phyloP scores from a whole-genome alignment of 1,140 invertebrate genomes.

The Lasaia peninsularis region DNA sequence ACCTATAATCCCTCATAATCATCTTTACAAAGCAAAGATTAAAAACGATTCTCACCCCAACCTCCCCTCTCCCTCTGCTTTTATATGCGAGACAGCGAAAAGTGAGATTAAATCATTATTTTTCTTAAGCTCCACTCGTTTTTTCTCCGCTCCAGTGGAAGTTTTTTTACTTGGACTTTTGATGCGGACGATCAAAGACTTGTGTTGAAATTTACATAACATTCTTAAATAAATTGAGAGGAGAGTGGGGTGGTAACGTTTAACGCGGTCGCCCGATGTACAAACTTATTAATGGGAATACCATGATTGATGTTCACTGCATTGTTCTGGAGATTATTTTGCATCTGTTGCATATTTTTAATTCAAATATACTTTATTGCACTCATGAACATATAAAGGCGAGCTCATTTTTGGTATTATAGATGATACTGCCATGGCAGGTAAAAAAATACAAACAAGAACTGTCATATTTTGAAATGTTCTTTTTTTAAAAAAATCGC shows the following conservation, averaged over 20 bases:
- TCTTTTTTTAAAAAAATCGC: too few species aligned
- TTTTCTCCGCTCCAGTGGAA: conserved; percentile 66
- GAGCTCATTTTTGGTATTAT: too few species aligned
- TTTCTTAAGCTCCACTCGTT: conserved; percentile 74
- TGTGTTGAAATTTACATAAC: conserved; percentile 77
- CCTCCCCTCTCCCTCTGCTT: conserved; percentile 45
- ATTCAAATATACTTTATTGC: too few species aligned
- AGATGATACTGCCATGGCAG: too few species aligned
- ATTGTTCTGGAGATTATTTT: conserved; percentile 56
- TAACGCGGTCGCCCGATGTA: conserved; percentile 46
- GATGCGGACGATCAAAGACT: conserved; percentile 75
- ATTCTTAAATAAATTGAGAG: conserved; percentile 76
- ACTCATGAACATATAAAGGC: too few species aligned
- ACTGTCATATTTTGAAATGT: too few species aligned
- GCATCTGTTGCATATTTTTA: conserved; percentile 4
- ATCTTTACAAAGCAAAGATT: conserved; percentile 80
- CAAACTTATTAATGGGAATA: conserved; percentile 68
- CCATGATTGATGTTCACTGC: conserved; percentile 59
- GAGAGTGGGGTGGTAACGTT: conserved; percentile 46
- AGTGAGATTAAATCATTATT: conserved; percentile 77
- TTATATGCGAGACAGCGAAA: conserved; percentile 74
- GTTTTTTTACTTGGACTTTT: conserved; percentile 73
- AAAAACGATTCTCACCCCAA: conserved; percentile 74
- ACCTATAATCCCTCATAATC: conserved; percentile 79
- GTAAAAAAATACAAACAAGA: too few species aligned